Evolutionary conservation across 2,797 vertebrate genomes (phyloP).

Genomic region (Agapornis canus): DNA sequence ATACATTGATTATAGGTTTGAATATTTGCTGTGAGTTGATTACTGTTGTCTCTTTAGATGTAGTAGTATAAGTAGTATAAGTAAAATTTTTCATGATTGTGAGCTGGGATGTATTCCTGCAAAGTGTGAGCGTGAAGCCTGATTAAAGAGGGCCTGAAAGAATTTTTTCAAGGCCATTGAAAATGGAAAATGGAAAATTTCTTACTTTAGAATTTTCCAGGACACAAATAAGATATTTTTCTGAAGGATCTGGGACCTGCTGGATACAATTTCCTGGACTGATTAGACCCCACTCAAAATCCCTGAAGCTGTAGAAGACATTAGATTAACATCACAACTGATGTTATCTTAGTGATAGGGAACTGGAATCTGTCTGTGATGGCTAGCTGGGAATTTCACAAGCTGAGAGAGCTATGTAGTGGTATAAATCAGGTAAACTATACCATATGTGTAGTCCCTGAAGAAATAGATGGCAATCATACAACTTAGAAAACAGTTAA

Average conservation of each 20-base stretch:
- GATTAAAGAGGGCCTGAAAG: neutral
- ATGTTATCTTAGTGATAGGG: neutral
- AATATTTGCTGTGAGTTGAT: neutral
- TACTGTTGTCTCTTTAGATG: neutral
- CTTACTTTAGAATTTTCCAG: neutral
- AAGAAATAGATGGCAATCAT: neutral
- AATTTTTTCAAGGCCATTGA: neutral
- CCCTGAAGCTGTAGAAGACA: neutral
- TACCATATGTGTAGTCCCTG: no score
- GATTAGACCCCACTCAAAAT: neutral
- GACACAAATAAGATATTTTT: neutral
- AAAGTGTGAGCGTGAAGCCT: neutral
- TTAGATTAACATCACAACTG: neutral
- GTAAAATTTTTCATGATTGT: neutral
- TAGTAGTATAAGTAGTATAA: neutral
- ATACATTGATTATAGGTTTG: neutral
- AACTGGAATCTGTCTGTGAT: neutral
- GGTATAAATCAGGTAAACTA: neutral
- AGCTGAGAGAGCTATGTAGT: neutral
- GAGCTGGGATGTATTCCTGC: neutral
- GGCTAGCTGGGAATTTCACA: neutral
- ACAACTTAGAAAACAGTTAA: neutral
- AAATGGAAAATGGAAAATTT: neutral
- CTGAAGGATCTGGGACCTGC: neutral
- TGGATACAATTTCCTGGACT: neutral